These are phyloP conservation scores for Trichonephila clavipes DNA, from an alignment of 1,140 invertebrate species.

Conservation along the genomic window DNA sequence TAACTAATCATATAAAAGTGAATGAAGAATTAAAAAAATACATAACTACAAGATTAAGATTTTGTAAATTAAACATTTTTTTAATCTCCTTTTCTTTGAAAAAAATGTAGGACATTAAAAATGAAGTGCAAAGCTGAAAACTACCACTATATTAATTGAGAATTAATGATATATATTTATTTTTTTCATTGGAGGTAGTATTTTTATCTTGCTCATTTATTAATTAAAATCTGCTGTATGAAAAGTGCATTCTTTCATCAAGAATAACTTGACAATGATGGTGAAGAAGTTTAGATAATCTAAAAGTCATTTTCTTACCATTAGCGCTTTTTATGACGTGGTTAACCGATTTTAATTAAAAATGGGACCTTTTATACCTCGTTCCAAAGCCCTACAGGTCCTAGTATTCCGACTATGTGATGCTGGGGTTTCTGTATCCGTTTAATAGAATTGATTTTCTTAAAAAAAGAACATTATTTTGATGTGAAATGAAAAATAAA, in stretches of 20 bases:
- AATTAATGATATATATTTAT: neutral
- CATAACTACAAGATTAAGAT: too few species aligned
- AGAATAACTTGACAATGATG: slow-evolving; percentile 5
- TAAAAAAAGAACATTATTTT: too few species aligned
- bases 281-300: slow-evolving; percentile 19
- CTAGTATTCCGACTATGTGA: neutral
- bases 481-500: too few species aligned
- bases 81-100: too few species aligned
- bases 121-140: neutral
- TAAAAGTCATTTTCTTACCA: slow-evolving; percentile 26
- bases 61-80: too few species aligned
- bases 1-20: too few species aligned
- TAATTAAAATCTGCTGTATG: neutral
- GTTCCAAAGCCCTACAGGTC: neutral
- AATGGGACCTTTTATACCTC: neutral
- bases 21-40: too few species aligned
- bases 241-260: neutral
- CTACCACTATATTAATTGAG: neutral
- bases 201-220: slow-evolving; percentile 19
- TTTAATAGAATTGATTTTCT: too few species aligned
- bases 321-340: slow-evolving; percentile 43
- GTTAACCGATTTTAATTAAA: slow-evolving; percentile 38
- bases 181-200: neutral
- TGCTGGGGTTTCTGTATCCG: too few species aligned
- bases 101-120: too few species aligned